phyloP scores from a whole-genome alignment of 2,888 invertebrate species.

The Cantharis flavilabris region DNA sequence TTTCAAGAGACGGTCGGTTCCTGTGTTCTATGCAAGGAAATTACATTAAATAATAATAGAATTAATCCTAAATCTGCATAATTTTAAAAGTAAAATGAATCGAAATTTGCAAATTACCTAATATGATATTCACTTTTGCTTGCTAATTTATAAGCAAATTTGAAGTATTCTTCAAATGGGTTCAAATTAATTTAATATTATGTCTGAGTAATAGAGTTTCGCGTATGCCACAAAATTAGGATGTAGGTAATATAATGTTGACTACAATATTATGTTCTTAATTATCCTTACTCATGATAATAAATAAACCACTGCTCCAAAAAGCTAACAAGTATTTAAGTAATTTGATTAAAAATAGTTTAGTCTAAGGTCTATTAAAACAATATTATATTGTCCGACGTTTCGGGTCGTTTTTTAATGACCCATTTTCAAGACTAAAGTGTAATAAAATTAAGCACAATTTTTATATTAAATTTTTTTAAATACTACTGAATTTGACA shows the following conservation, averaged over 20 bases:
- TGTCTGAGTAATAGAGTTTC: neutral
- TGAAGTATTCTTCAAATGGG: neutral
- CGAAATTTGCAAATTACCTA: neutral
- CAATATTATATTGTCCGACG: no score
- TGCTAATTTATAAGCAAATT: neutral
- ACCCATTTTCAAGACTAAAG: no score
- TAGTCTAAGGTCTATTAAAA: no score
- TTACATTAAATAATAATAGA: neutral
- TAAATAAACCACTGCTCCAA: neutral
- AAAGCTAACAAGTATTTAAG: neutral
- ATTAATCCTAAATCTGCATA: neutral
- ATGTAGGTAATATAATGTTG: neutral
- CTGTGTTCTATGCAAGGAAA: neutral
- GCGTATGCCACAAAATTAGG: neutral
- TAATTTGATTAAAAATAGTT: no score
- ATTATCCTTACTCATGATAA: neutral
- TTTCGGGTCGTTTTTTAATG: no score
- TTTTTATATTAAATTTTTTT: no score
- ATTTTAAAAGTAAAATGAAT: neutral
- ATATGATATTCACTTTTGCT: neutral
- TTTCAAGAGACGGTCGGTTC: neutral
- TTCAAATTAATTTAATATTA: neutral
- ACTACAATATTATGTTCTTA: neutral
- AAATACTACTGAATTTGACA: no score
- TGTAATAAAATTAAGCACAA: no score